phyloP scores from a whole-genome alignment of 2,113 vertebrate species.

The Hucho hucho region DNA sequence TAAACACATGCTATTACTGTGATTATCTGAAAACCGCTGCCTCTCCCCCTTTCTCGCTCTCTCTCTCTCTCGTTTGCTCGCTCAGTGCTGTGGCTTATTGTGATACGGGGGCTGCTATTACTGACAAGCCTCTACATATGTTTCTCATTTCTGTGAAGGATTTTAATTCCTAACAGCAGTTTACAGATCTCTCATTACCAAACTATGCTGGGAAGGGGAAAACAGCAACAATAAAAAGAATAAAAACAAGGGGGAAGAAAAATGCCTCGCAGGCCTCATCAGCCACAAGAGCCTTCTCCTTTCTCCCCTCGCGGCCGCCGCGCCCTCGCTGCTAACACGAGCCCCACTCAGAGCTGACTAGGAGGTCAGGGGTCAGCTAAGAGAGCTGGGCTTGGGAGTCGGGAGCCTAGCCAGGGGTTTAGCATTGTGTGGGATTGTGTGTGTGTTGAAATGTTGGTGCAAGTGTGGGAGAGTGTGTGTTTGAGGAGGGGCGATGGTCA shows the following conservation, averaged over 20 bases:
- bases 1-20: conserved; percentile 88
- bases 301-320: neutral
- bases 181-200: conserved; percentile 83
- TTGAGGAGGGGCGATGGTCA: neutral
- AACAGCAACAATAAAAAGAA: conserved; percentile 29
- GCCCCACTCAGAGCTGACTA: neutral
- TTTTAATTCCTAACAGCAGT: conserved; percentile 73
- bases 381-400: neutral
- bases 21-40: conserved; percentile 83
- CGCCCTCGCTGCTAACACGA: neutral
- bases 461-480: neutral
- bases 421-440: neutral
- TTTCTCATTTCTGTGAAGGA: conserved; percentile 69
- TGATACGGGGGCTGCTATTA: conserved; percentile 79
- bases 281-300: conserved; percentile 33
- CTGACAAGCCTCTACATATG: conserved; percentile 86
- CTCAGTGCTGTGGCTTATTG: conserved; percentile 74
- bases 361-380: neutral
- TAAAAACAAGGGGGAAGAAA: conserved; percentile 26
- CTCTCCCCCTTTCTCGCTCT: conserved; percentile 9
- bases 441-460: neutral
- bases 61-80: conserved; percentile 30
- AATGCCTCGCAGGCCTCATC: conserved; percentile 31
- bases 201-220: conserved; percentile 49
- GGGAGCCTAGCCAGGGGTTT: neutral